Conservation (phyloP, 2,113 vertebrate genomes). For the Sinocyclocheilus anshuiensis region DNA sequence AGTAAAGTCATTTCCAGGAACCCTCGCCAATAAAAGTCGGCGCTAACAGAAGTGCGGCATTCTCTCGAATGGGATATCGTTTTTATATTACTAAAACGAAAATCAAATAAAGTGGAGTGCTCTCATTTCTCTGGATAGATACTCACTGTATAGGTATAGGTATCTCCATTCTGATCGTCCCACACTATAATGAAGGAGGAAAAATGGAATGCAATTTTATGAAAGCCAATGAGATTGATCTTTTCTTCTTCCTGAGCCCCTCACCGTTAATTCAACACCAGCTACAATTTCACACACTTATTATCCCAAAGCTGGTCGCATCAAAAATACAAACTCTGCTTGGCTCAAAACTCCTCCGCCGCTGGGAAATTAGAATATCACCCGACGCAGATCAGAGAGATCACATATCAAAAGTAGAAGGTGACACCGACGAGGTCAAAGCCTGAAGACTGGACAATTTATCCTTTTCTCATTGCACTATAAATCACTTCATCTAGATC, state of each 20-base stretch:
- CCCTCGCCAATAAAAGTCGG: conserved; percentile 37
- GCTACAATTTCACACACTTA: conserved; percentile 46
- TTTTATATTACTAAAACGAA: conserved; percentile 42
- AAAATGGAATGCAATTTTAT: conserved; percentile 53
- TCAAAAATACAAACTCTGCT: conserved; percentile 40
- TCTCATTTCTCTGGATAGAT: conserved; percentile 20
- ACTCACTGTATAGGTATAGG: conserved; percentile 42
- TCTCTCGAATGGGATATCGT: conserved; percentile 33
- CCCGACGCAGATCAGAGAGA: conserved; percentile 27
- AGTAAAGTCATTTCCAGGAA: conserved; percentile 22
- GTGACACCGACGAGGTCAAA: conserved; percentile 8
- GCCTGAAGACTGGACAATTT: conserved; percentile 30
- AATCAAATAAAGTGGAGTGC: conserved; percentile 46
- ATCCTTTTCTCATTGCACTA: conserved; percentile 1
- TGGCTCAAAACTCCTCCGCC: conserved; percentile 28
- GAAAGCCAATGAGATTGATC: conserved; percentile 55
- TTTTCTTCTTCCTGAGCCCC: conserved; percentile 43
- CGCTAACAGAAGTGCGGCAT: conserved; percentile 25
- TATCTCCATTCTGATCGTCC: conserved; percentile 41
- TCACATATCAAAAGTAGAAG: conserved; percentile 25
- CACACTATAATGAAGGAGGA: conserved; percentile 54
- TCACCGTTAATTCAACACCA: conserved; percentile 44
- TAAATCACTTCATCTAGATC: neutral
- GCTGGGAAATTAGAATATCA: conserved; percentile 47
- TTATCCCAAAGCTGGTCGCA: conserved; percentile 38